Percentiles rank a stretch among this genome's conserved stretches.
phyloP scores from a whole-genome alignment of 2,113 vertebrate species.

The Calonectris borealis region DNA sequence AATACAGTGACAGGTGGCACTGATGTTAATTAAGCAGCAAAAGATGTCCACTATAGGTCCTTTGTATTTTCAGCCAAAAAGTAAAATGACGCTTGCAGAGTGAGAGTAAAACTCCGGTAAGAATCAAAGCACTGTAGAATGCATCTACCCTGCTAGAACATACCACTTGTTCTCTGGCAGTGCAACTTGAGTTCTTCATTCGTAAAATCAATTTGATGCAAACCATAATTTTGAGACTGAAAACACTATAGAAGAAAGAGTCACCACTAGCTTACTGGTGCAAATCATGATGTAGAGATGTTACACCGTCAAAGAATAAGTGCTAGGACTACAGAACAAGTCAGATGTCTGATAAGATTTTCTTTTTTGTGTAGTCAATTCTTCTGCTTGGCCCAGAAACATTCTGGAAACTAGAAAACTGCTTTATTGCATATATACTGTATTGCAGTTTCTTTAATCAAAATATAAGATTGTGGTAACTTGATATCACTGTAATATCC shows the following conservation, averaged over 20 bases:
- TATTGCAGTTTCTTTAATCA: not conserved
- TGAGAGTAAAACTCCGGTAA: not conserved
- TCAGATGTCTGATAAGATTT: not conserved
- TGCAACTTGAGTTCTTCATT: not conserved
- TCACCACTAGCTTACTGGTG: not conserved
- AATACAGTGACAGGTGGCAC: not conserved
- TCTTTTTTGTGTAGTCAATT: not conserved
- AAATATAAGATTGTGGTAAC: not conserved
- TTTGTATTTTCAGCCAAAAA: not conserved
- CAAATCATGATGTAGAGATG: not conserved
- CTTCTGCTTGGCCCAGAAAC: not conserved
- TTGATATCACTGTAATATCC: not conserved
- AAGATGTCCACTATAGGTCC: not conserved
- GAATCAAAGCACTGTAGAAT: not conserved
- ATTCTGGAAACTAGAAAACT: not conserved
- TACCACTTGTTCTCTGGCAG: not conserved
- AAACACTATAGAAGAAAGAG: not conserved
- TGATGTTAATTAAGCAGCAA: not conserved
- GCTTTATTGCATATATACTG: not conserved
- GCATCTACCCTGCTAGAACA: not conserved
- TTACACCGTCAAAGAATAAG: not conserved
- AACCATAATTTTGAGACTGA: not conserved
- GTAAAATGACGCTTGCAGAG: not conserved
- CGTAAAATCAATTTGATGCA: not conserved
- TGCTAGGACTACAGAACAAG: not conserved